Evolutionary conservation across 2,888 invertebrate genomes (phyloP).

Genomic region (Cristatella mucedo): DNA sequence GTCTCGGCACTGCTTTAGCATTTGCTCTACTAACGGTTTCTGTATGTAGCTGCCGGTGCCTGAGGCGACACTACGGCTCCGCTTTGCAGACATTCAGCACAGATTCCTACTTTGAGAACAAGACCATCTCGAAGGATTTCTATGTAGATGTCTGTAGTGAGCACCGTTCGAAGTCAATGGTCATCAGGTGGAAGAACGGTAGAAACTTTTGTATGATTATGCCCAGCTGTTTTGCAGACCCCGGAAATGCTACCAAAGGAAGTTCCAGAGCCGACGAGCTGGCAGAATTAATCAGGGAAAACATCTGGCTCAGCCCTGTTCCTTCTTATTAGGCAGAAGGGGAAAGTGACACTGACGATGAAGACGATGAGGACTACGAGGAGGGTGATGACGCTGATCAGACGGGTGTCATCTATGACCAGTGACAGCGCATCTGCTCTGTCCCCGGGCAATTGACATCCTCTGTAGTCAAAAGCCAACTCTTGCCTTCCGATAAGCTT

Average conservation of each 20-base stretch:
- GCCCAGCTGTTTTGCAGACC: slow-evolving; percentile 65
- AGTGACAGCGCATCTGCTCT: too few relatives aligned
- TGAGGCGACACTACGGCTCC: too few relatives aligned
- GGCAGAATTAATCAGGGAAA: slow-evolving; percentile 70
- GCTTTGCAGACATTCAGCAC: slow-evolving; percentile 48
- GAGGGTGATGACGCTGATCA: too few relatives aligned
- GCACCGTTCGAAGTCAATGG: slow-evolving; percentile 56
- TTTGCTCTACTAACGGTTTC: too few relatives aligned
- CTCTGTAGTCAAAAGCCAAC: too few relatives aligned
- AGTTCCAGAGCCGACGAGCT: slow-evolving; percentile 68
- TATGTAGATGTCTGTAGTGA: slow-evolving; percentile 51
- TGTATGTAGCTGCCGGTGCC: too few relatives aligned
- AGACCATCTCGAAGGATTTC: slow-evolving; percentile 61
- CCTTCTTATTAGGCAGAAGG: slow-evolving; percentile 52
- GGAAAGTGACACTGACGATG: slow-evolving; percentile 12
- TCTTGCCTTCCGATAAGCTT: too few relatives aligned
- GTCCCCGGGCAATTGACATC: too few relatives aligned
- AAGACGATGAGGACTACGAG: slow-evolving; percentile 13
- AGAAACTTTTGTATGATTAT: too few relatives aligned
- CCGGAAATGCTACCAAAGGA: too few relatives aligned
- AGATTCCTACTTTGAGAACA: slow-evolving; percentile 67
- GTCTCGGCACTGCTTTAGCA: too few relatives aligned
- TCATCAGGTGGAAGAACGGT: slow-evolving; percentile 64
- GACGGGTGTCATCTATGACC: too few relatives aligned
- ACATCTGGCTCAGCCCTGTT: slow-evolving; percentile 68